Evolutionary conservation across 2,113 vertebrate genomes (phyloP).

Genomic region (Dicentrarchus labrax): DNA sequence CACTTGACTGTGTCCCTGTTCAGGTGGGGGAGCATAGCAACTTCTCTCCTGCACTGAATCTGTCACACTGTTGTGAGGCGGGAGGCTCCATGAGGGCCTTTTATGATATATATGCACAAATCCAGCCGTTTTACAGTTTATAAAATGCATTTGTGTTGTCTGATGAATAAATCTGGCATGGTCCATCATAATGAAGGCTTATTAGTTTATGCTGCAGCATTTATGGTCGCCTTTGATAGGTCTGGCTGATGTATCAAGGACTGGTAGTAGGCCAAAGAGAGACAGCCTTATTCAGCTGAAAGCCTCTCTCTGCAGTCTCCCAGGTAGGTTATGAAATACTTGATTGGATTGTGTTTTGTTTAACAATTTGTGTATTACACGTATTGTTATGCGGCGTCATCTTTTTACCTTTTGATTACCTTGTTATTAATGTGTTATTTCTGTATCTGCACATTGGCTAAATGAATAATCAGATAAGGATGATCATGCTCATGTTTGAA

Average conservation of each 20-base stretch:
- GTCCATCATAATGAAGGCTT: slow-evolving; percentile 50
- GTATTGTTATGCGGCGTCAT: neutral
- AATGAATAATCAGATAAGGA: neutral
- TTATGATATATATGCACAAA: slow-evolving; percentile 51
- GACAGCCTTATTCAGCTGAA: slow-evolving; percentile 65
- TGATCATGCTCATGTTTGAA: slow-evolving; percentile 8
- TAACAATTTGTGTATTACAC: neutral
- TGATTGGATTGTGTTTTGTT: slow-evolving; percentile 1
- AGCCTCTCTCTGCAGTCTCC: slow-evolving; percentile 52
- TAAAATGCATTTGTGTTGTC: slow-evolving; percentile 44
- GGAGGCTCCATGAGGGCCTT: slow-evolving; percentile 66
- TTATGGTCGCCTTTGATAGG: slow-evolving; percentile 68
- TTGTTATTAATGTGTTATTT: slow-evolving; percentile 1
- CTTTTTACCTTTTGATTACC: neutral
- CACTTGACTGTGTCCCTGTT: slow-evolving; percentile 77
- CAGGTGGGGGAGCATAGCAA: slow-evolving; percentile 76
- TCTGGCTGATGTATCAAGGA: slow-evolving; percentile 68
- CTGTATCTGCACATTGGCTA: slow-evolving; percentile 2
- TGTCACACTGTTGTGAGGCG: slow-evolving; percentile 62
- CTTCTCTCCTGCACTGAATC: slow-evolving; percentile 68
- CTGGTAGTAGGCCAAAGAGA: slow-evolving; percentile 73
- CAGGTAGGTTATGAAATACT: slow-evolving; percentile 69
- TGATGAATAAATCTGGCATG: slow-evolving; percentile 54
- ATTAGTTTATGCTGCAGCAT: slow-evolving; percentile 56
- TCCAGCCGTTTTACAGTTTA: slow-evolving; percentile 43